Evolutionary conservation across 2,797 vertebrate species (phyloP).

Genomic region (Coendou prehensilis): DNA sequence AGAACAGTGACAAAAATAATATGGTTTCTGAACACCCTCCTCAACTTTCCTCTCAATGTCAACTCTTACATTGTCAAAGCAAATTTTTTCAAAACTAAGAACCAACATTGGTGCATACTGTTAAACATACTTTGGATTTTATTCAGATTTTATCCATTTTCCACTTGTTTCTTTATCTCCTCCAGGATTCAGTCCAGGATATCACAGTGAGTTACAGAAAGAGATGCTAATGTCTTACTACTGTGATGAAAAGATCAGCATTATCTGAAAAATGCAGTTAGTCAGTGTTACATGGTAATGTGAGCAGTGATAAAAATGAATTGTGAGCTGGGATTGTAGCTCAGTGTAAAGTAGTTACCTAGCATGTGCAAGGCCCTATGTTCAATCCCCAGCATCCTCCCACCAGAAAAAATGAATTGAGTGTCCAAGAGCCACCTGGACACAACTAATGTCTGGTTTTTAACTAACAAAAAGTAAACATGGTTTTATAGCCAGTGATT

Average conservation of each 20-base stretch:
- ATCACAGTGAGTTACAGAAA: slow-evolving; percentile 14
- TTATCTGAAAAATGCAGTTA: slow-evolving; percentile 21
- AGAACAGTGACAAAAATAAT: slow-evolving; percentile 57
- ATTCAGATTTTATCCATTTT: slow-evolving; percentile 35
- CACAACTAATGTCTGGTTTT: not conserved
- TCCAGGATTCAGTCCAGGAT: not conserved
- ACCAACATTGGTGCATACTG: not conserved
- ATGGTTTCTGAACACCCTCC: not conserved
- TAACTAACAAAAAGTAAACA: slow-evolving; percentile 21
- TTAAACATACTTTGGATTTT: slow-evolving; percentile 16
- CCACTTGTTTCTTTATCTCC: not conserved
- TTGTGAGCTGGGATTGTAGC: not conserved
- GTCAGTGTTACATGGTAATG: slow-evolving; percentile 4
- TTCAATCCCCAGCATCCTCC: not conserved
- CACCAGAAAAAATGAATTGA: not conserved
- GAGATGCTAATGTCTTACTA: not conserved
- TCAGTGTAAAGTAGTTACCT: not conserved
- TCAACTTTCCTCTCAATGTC: not conserved
- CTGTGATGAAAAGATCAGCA: slow-evolving; percentile 22
- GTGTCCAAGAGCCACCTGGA: not conserved
- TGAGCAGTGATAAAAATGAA: slow-evolving; percentile 37
- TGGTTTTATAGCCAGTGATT: not conserved
- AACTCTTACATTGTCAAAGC: slow-evolving; percentile 9
- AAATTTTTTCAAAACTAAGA: slow-evolving; percentile 56
- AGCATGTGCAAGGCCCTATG: not conserved